Evolutionary conservation across 2,113 vertebrate genomes (phyloP), one percentile per base, ranked within the genome.

Genomic region (Oncorhynchus keta): DNA sequence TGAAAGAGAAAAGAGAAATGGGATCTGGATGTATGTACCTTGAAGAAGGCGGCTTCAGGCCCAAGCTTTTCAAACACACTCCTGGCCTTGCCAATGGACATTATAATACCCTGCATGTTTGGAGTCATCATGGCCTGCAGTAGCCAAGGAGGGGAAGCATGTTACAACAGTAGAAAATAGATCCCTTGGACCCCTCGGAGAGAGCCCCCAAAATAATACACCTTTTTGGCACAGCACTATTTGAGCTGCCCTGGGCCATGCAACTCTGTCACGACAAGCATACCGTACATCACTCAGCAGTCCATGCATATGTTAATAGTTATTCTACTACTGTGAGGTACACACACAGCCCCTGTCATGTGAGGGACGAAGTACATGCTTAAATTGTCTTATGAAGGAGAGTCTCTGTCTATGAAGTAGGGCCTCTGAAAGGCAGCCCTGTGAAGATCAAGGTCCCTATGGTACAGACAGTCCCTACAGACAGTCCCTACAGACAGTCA

Each of bases 31-130:
- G 92, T 99, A 85, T 94, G 93, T 99, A 99, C 98, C 98, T 99
- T 97, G 93, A 99, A 99, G 94, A 99, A 99, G 90, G 97, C 97
- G 88, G 96, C 96, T 95, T 99, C 97, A 77, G 97, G 97, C 84
- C 97, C 97, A 94, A 91, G 96, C 95, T 95, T 97, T 95, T 99
- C 97, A 97, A 95, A 98, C 66, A 97, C 94, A 95, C 86, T 96
- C 94, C 95, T 93, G 94, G 96, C 94, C 96, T 97, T 97, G 95
- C 95, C 97, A 97, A 99, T 97, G 89, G 98, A 97, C 97, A 98
- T 98, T 94, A 99, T 96, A 92, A 99, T 94, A 95, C 97, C 96
- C 96, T 99, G 98, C 98, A 99, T 98, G 95, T 95, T 96, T 90
- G 97, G 97, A 89, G 97, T 98, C 97, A 98, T 95, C 97, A 99